Base-by-base conservation (phyloP, 2,797 vertebrate genomes). In the Phrynocephalus vlangalii region DNA sequence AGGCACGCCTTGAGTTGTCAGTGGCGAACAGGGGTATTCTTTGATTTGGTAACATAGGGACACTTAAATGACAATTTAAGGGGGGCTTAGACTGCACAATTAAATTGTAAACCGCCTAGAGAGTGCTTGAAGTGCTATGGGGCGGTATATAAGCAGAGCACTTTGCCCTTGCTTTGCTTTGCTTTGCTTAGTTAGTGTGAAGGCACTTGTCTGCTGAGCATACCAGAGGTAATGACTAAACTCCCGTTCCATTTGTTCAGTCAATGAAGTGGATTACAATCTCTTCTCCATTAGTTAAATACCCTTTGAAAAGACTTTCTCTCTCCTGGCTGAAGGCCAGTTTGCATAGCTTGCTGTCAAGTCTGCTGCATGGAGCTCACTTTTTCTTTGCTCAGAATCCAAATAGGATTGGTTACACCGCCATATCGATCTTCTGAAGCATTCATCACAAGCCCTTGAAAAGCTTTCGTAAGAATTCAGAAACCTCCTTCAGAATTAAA, bases 301-400 rank as follows among this genome's bases (percentile, higher is more conserved):
- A n/a, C 50, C 70, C 22, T 79, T 28, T 72, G 77, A 52, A 86
- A 48, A 86, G 24, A 81, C 78, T 63, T 71, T 66, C 26, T 20
- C 33, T 50, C 44, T 11, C 67, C 20, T 73, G 68, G 68, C 68
- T 22, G 44, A 60, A 22, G 5, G 66, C 67, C 84, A 80, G 10
- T 80, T 86, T 63, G 78, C 50, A 26, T 6, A 1, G 10, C 78
- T 73, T 38, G 60, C 26, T 77, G 67, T 79, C 66, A 26, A 30
- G n/a, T 66, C 52, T 63, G n/a, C 60, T 30, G 2, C 63, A 30
- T 15, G 48, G 50, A 7, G n/a, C 6, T 56, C 5, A 56, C 52
- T 56, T 13, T 3, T 80, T 33, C 79, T 80, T 80, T 63, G 73
- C 33, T 48, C 83, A 9, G n/a, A 63, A 30, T 28, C 52, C 30